These are phyloP conservation scores for Gallinago paraguaiae DNA, from an alignment of 2,113 vertebrate species.

Conservation along the genomic window DNA sequence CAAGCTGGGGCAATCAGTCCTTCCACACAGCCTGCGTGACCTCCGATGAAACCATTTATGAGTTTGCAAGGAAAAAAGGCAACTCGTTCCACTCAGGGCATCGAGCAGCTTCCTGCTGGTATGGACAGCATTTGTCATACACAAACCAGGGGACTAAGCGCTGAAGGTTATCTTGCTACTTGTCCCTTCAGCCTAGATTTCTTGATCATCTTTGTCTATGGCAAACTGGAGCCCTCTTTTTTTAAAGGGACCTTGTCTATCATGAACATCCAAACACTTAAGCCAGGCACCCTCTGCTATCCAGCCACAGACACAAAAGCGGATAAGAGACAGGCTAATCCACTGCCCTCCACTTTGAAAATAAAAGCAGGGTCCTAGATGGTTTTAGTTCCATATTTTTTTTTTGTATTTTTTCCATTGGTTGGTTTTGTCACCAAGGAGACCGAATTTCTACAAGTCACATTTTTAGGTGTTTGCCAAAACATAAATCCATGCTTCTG, in stretches of 20 bases:
- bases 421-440: constrained; percentile 61
- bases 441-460: background rate
- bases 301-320: background rate
- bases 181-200: background rate
- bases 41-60: background rate
- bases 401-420: constrained; percentile 13
- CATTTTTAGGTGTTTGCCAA: background rate
- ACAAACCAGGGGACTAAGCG: background rate
- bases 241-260: background rate
- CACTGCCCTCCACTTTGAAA: background rate
- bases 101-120: accelerated
- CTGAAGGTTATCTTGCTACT: background rate
- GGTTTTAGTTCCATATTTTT: background rate
- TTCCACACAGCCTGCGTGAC: background rate
- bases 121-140: background rate
- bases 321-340: background rate
- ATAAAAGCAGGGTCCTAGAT: background rate
- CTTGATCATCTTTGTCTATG: background rate
- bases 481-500: background rate
- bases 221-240: background rate
- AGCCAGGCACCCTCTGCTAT: background rate
- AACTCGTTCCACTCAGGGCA: background rate
- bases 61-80: background rate
- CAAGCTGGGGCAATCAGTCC: background rate
- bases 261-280: background rate